Conservation (phyloP, 2,888 invertebrate genomes). For the Cinara cedri region DNA sequence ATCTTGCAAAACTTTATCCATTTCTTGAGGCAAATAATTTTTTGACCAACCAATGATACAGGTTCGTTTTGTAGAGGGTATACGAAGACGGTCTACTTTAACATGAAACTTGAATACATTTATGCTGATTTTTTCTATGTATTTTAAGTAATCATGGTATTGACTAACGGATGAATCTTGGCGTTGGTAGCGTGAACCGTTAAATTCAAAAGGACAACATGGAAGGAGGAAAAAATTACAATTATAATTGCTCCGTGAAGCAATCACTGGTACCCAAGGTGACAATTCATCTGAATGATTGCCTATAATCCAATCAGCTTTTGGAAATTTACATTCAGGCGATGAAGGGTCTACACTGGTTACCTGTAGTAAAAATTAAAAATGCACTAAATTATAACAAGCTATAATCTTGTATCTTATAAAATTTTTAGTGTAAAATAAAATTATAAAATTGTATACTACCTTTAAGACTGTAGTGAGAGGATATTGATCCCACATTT, state of each 20-base stretch:
- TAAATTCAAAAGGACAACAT: conserved; percentile 92
- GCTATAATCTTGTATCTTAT: no score
- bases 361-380: conserved; percentile 65
- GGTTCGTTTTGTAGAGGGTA: conserved; percentile 94
- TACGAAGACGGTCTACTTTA: conserved; percentile 82
- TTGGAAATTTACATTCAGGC: conserved; percentile 71
- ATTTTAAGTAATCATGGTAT: conserved; percentile 77
- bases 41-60: conserved; percentile 73
- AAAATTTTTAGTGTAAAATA: background rate
- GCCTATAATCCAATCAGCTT: conserved; percentile 93
- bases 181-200: conserved; percentile 81
- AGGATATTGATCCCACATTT: conserved; percentile 86
- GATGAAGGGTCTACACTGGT: conserved; percentile 72
- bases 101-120: conserved; percentile 76
- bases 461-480: conserved; percentile 72
- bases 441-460: conserved; percentile 59
- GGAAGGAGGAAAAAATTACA: conserved; percentile 90
- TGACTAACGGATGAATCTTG: conserved; percentile 74
- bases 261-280: conserved; percentile 95
- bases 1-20: conserved; percentile 63
- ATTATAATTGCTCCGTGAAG: conserved; percentile 75
- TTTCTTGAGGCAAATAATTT: conserved; percentile 63
- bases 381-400: no score
- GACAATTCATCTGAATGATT: conserved; percentile 99
- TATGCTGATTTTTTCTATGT: conserved; percentile 69